Evolutionary conservation across 2,888 invertebrate species (phyloP).

Genomic region (Drosophila quinaria): DNA sequence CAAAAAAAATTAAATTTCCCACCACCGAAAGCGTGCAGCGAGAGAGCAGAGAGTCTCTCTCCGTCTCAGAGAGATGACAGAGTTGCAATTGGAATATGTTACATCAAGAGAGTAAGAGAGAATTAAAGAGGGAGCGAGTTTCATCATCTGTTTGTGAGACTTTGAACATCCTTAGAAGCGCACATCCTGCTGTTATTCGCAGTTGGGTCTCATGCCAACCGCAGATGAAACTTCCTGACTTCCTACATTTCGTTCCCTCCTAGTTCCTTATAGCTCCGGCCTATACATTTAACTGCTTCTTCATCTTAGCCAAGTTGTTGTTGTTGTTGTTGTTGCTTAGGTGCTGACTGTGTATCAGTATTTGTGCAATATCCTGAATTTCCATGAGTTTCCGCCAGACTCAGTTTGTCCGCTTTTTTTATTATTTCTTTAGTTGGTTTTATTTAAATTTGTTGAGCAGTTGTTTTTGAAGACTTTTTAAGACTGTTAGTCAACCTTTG

Average conservation of each 20-base stretch:
- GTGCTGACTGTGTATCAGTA: conserved; percentile 48
- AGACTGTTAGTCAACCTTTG: conserved; percentile 11
- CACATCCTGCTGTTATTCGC: conserved; percentile 62
- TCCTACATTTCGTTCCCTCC: conserved; percentile 62
- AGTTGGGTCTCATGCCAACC: conserved; percentile 59
- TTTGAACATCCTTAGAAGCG: conserved; percentile 54
- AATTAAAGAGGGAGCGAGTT: conserved; percentile 10
- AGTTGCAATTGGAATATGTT: conserved; percentile 28
- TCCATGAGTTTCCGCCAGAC: conserved; percentile 72
- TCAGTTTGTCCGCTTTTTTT: conserved; percentile 21
- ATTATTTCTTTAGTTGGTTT: conserved; percentile 33
- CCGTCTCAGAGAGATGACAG: conserved; percentile 9
- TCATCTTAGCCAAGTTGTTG: conserved; percentile 8
- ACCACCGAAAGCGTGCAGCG: conserved; percentile 65
- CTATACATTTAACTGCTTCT: neutral
- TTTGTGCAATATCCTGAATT: conserved; percentile 77
- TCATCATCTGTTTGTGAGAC: conserved; percentile 62
- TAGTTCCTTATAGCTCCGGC: conserved; percentile 8
- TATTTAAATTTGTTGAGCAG: conserved; percentile 27
- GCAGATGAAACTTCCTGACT: conserved; percentile 76
- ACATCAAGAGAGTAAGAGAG: neutral
- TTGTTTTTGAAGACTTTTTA: conserved; percentile 40
- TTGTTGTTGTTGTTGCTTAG: conserved; percentile 3
- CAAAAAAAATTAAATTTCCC: conserved; percentile 53
- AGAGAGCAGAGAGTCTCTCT: conserved; percentile 17